Evolutionary conservation across 1,140 invertebrate species (phyloP), one percentile per base, ranked within the genome.

Genomic region (Drosophila pallidifrons): DNA sequence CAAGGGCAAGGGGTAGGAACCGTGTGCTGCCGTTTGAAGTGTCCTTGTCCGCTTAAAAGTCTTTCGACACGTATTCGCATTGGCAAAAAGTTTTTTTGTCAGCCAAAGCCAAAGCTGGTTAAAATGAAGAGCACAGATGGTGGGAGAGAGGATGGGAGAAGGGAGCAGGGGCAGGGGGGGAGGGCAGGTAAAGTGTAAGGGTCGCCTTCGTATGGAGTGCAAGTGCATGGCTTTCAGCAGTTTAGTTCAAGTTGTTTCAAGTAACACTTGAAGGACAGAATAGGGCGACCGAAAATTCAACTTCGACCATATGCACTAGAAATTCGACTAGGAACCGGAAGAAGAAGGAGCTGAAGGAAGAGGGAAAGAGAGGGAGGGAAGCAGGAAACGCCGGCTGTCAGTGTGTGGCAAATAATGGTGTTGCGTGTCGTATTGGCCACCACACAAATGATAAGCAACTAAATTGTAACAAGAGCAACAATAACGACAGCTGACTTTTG

Each of bases 351-450:
- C 13, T 1, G 32, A 41, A 1, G 10, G 32, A 1, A 16, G 32
- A 3, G 4, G 16, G 35, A 25, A 8, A 51, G 38, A 16, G 10
- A 47, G 35, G 5, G n/a, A 7, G 46, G 7, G 25, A 1, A 28
- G 25, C 45, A 74, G 82, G 82, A 87, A 86, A 66, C 73, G 76
- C 72, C 76, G 77, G 60, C 82, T 86, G 82, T 86, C 82, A 82
- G 68, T 87, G 67, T 86, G 82, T 88, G 82, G 82, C 83, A 87
- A 87, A 80, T 88, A 87, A 87, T 87, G 80, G 73, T 80, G 83
- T 87, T 87, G 82, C 82, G 82, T 87, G 82, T 87, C 77, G 83
- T 74, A 79, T 77, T 82, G 78, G 83, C 79, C 79, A 74, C 64
- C 69, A 73, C 85, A 79, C 20, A 25, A 25, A 77, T 87, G 82